Conservation (phyloP, 1,140 invertebrate species). For the Euwallacea similis region DNA sequence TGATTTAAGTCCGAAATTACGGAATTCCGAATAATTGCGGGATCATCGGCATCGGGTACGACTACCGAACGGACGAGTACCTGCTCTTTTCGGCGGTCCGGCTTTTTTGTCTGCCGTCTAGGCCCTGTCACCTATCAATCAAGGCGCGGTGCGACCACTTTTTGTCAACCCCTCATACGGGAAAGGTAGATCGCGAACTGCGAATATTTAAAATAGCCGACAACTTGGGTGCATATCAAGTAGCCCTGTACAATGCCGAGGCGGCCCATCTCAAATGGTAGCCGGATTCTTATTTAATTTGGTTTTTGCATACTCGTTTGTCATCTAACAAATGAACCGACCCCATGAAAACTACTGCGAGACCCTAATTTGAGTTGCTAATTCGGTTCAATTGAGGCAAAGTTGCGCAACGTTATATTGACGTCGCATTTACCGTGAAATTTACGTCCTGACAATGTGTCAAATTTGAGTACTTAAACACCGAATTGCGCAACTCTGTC, state of each 20-base stretch:
- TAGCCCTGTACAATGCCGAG: neutral
- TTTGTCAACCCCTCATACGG: constrained; percentile 36
- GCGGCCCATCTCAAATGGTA: constrained; percentile 1
- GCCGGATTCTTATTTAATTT: neutral
- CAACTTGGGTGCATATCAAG: constrained; percentile 31
- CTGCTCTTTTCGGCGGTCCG: constrained; percentile 22
- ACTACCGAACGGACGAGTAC: neutral
- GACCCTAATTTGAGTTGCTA: no score
- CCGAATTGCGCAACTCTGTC: no score
- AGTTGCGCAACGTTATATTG: no score
- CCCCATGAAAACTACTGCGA: no score
- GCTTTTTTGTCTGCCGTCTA: constrained; percentile 33
- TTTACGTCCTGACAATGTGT: no score
- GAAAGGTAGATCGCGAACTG: constrained; percentile 23
- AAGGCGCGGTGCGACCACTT: constrained; percentile 31
- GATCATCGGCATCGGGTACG: constrained; percentile 18
- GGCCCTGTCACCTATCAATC: constrained; percentile 36
- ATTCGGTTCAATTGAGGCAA: no score
- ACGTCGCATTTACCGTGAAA: no score
- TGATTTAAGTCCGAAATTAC: constrained; percentile 36
- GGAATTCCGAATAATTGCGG: constrained; percentile 35
- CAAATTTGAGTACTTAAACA: no score
- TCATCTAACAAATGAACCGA: no score
- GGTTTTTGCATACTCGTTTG: no score
- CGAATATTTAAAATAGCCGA: constrained; percentile 37